phyloP scores from a whole-genome alignment of 1,140 invertebrate species.

The Ptiloglossa arizonensis region DNA sequence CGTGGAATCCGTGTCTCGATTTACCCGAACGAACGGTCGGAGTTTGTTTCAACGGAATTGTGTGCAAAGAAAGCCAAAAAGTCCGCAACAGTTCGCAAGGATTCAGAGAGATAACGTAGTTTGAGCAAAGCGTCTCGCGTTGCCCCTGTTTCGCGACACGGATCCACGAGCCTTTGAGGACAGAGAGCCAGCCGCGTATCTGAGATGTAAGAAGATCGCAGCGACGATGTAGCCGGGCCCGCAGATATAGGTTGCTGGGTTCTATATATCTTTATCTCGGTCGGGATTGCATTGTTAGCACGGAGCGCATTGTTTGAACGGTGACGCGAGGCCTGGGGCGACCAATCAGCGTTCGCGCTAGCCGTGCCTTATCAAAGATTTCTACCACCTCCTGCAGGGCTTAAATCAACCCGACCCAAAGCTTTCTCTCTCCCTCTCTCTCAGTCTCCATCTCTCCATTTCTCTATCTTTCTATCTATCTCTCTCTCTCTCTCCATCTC shows the following conservation, averaged over 20 bases:
- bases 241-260: slow-evolving; percentile 50
- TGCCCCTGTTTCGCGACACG: slow-evolving; percentile 44
- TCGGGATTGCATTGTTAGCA: slow-evolving; percentile 75
- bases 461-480: background rate
- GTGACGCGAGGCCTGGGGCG: slow-evolving; percentile 68
- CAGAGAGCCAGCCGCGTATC: slow-evolving; percentile 6
- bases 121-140: slow-evolving; percentile 15
- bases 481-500: background rate
- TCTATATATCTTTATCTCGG: slow-evolving; percentile 73
- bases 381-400: slow-evolving; percentile 59
- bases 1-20: background rate
- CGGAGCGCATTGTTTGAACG: slow-evolving; percentile 74
- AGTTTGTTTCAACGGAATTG: slow-evolving; percentile 2
- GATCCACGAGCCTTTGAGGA: slow-evolving; percentile 42
- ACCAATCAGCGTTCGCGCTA: slow-evolving; percentile 69
- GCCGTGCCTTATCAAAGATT: slow-evolving; percentile 74
- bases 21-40: background rate
- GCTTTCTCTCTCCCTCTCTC: background rate
- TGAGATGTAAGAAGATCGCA: slow-evolving; percentile 41
- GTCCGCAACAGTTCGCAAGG: background rate
- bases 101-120: slow-evolving; percentile 27
- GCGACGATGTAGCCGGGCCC: slow-evolving; percentile 34
- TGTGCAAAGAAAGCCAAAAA: slow-evolving; percentile 21
- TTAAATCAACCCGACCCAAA: slow-evolving; percentile 59
- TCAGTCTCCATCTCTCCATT: background rate